These are phyloP conservation scores for Perithous albicinctus DNA, from an alignment of 2,888 invertebrate genomes.

Conservation along the genomic window DNA sequence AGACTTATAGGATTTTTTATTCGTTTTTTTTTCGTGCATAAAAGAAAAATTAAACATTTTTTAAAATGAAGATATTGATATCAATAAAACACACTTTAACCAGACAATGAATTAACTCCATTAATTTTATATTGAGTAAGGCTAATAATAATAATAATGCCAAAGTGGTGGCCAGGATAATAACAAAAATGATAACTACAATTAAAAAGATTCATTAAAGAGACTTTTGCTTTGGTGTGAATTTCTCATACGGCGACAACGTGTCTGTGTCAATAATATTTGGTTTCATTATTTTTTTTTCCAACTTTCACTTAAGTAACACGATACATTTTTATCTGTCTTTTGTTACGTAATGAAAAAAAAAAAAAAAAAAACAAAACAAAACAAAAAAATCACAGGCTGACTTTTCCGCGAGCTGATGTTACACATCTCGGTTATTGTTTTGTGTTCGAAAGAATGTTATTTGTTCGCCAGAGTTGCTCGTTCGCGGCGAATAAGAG, in stretches of 20 bases:
- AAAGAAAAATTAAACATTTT: too few relatives aligned
- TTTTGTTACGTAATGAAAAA: background rate
- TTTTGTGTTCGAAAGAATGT: slow-evolving; percentile 29
- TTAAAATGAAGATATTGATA: too few relatives aligned
- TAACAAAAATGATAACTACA: too few relatives aligned
- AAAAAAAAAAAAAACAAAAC: too few relatives aligned
- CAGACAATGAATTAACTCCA: too few relatives aligned
- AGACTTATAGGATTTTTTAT: too few relatives aligned
- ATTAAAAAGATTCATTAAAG: too few relatives aligned
- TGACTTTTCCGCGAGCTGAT: slow-evolving; percentile 16
- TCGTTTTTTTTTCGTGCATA: too few relatives aligned
- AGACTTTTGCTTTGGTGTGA: background rate
- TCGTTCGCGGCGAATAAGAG: background rate
- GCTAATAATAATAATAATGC: too few relatives aligned
- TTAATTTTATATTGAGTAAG: too few relatives aligned
- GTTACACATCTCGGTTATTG: slow-evolving; percentile 25
- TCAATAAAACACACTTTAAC: too few relatives aligned
- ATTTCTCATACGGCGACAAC: background rate
- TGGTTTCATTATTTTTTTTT: background rate
- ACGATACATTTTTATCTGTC: background rate
- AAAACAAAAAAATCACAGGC: background rate
- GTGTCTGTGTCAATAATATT: background rate
- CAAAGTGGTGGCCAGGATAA: too few relatives aligned
- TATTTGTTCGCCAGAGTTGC: slow-evolving; percentile 22
- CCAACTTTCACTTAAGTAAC: background rate